These are phyloP conservation scores for Hydroisotoma schaefferi DNA, from an alignment of 2,888 invertebrate species.

Conservation along the genomic window DNA sequence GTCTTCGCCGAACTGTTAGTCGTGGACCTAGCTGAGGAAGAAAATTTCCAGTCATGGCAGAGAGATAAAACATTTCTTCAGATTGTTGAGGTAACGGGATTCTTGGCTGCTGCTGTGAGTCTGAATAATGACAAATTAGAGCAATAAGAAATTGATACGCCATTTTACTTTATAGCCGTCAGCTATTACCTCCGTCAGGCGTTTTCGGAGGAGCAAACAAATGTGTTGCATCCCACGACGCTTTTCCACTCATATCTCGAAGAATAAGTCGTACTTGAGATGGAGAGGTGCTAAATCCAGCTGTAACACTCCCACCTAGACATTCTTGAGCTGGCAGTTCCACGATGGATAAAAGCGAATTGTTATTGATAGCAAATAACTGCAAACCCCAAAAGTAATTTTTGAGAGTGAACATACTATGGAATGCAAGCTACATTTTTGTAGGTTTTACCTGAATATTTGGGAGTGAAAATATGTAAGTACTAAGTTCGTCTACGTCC, in stretches of 20 bases:
- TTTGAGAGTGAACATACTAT: background rate
- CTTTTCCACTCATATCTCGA: constrained; percentile 88
- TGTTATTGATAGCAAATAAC: constrained; percentile 75
- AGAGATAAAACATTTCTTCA: constrained; percentile 35
- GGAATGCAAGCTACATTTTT: background rate
- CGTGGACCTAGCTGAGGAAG: constrained; percentile 56
- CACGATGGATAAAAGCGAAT: constrained; percentile 78
- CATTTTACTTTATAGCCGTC: constrained; percentile 15
- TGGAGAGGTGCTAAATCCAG: constrained; percentile 66
- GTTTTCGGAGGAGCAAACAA: constrained; percentile 59
- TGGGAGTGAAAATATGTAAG: constrained; percentile 76
- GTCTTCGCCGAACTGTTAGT: constrained; percentile 67
- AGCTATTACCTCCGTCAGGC: constrained; percentile 8
- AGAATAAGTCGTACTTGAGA: constrained; percentile 81
- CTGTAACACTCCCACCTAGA: constrained; percentile 70
- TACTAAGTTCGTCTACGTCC: constrained; percentile 66
- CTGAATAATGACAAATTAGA: no score
- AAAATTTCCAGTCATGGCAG: constrained; percentile 42
- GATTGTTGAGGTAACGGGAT: constrained; percentile 8
- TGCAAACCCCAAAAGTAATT: constrained; percentile 56
- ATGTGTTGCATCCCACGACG: constrained; percentile 93
- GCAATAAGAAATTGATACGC: background rate
- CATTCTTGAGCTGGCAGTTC: constrained; percentile 68
- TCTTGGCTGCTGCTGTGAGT: background rate
- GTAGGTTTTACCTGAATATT: constrained; percentile 64